A percentile compares a stretch with the other conserved stretches of the same genome.
Conservation (phyloP, 2,888 invertebrate genomes). For the Callimorpha dominula region DNA sequence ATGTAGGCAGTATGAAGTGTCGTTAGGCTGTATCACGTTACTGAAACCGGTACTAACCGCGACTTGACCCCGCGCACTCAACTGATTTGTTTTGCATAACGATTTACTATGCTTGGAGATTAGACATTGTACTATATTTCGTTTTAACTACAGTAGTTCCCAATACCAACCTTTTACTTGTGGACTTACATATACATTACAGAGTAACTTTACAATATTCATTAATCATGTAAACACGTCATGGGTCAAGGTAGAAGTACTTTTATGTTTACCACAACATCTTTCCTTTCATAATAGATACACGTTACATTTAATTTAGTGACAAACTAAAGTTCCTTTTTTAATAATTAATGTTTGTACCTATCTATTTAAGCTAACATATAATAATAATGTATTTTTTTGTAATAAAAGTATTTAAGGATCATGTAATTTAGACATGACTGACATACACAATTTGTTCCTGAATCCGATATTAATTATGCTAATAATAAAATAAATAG, state of each 20-base stretch:
- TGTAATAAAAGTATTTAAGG: no score
- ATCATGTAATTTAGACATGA: no score
- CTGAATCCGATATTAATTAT: background rate
- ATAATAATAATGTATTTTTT: no score
- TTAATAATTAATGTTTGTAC: no score
- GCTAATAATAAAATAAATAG: no score
- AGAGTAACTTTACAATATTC: background rate
- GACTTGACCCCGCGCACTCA: slow-evolving; percentile 42
- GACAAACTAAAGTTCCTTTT: no score
- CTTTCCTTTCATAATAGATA: no score
- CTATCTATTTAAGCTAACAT: no score
- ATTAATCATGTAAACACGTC: slow-evolving; percentile 3
- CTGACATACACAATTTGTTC: background rate
- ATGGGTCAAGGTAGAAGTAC: slow-evolving; percentile 10
- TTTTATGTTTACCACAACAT: background rate
- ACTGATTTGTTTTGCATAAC: slow-evolving; percentile 45
- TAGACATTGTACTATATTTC: slow-evolving; percentile 16
- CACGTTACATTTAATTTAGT: no score
- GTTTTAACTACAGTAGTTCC: background rate
- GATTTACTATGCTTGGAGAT: slow-evolving; percentile 33
- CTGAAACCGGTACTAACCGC: slow-evolving; percentile 58
- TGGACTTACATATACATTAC: background rate
- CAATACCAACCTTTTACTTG: no score
- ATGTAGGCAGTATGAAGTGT: slow-evolving; percentile 39
- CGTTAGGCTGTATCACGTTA: slow-evolving; percentile 46